Base-by-base conservation (phyloP, 1,140 invertebrate species). In the Brachionus rotundiformis region DNA sequence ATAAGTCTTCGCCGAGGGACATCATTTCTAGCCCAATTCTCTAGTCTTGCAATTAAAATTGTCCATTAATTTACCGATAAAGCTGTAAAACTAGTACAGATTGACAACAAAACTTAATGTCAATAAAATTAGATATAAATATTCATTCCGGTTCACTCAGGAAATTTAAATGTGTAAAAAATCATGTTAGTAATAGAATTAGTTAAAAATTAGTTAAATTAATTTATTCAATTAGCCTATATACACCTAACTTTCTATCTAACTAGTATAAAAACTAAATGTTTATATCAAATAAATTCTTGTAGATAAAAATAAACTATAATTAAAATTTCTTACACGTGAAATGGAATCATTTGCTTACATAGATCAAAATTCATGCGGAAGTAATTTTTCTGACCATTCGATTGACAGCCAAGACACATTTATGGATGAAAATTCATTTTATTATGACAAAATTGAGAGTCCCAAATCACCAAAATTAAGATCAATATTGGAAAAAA, bases 81-180 rank as follows among this genome's bases (percentile, higher is more conserved):
- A 49, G 19, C 47, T 49, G n/a, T 49, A 49, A 49, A 54, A 23
- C 47, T 54, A 19, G 47, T n/a, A n/a, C 47, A 19, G 23, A 54
- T 54, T 54, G 47, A 54, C 47, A 54, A 54, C 19, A 29, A 23
- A 23, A 63, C 10, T 31, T 11, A 36, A 36, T 68, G 63, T 68
- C 63, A 68, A 68, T 33, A 33, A 33, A 68, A 68, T 16, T 16
- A 19, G 16, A 36, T 19, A 68, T 63, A 63, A 68, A 68, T 68
- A 68, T 68, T 68, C 63, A 68, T 68, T 68, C 63, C 63, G 63
- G 63, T 68, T 68, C 63, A 36, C 3, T 68, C 63, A 68, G 63
- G 63, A 68, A 68, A 68, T 68, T 68, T 33, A 13, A 31, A 68
- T 33, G 63, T 68, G 63, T 68, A 68, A 68, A 68, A 68, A 68